phyloP scores from a whole-genome alignment of 2,888 invertebrate species.

The Leucophenga montana region DNA sequence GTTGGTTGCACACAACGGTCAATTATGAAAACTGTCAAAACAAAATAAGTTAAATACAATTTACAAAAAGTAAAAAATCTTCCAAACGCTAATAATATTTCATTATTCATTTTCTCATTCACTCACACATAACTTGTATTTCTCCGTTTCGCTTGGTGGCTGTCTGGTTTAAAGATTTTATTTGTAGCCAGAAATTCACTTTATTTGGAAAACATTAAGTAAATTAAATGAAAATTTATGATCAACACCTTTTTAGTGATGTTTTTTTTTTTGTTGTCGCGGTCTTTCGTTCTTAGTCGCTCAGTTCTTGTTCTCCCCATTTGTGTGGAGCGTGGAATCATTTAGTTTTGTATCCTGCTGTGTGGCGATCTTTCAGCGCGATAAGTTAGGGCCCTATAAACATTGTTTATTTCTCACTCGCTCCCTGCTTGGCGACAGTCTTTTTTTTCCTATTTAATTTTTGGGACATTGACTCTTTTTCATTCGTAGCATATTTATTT shows the following conservation, averaged over 20 bases:
- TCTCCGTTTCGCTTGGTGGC: no score
- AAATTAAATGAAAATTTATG: conserved; percentile 72
- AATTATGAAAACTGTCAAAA: conserved; percentile 1
- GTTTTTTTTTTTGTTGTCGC: background rate
- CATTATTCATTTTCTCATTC: no score
- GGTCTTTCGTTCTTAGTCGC: conserved; percentile 23
- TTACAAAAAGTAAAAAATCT: no score
- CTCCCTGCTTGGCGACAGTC: conserved; percentile 23
- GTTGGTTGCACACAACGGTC: background rate
- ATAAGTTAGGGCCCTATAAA: conserved; percentile 49
- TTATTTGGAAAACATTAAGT: conserved; percentile 42
- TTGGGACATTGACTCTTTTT: conserved; percentile 37
- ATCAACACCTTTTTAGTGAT: conserved; percentile 70
- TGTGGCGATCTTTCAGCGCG: conserved; percentile 64
- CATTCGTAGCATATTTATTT: conserved; percentile 23
- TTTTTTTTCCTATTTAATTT: background rate
- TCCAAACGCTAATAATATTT: no score
- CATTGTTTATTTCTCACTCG: conserved; percentile 8
- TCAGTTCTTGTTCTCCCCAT: conserved; percentile 46
- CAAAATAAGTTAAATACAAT: background rate
- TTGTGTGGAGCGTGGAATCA: conserved; percentile 44
- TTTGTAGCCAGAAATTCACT: no score
- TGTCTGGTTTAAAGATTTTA: no score
- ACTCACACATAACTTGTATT: no score
- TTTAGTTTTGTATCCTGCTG: conserved; percentile 67